Base-by-base conservation (phyloP, 2,888 invertebrate species). In the Biston betularia region DNA sequence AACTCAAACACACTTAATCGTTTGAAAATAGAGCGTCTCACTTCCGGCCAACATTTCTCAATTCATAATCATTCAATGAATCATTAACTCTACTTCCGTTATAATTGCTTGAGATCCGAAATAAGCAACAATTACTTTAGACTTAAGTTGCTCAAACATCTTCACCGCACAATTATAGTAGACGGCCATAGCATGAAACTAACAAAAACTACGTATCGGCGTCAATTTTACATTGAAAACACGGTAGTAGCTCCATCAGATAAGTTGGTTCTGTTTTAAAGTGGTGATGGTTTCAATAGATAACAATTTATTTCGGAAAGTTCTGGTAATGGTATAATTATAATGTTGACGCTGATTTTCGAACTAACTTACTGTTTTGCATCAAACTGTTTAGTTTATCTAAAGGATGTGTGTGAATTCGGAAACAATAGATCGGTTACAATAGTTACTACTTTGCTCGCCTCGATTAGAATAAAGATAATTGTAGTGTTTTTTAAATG, bases 71-170 rank as follows among this genome's bases (percentile, higher is more conserved):
- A 83, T 79, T 84, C 84, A 84, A 83, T 81, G 86, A 85, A 83
- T 86, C 84, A 85, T 85, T 84, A 83, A 76, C 77, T 72, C 68
- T 70, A 66, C 74, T 71, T 71, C 86, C 85, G 86, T 82, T 85
- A 84, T 86, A 86, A 86, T 86, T 84, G 81, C 77, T 78, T 83
- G 85, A 86, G 86, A 85, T 79, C 79, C 71, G 63, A 75, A 75
- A 73, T 73, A 73, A 73, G 71, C 67, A 70, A 79, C 80, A 82
- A 84, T 85, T 84, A 84, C 82, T 79, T 84, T 84, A 77, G 74
- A 79, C 77, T 79, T 81, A 83, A 83, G 82, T 85, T 84, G 84
- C 84, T 79, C 82, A 82, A 84, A 84, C 83, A 49, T 40, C 24
- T 12, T 40, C 40, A 73, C 14, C 35, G 6, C 40, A 38, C 14